Base-by-base conservation (phyloP, 2,888 invertebrate species). In the Drosophila dives region DNA sequence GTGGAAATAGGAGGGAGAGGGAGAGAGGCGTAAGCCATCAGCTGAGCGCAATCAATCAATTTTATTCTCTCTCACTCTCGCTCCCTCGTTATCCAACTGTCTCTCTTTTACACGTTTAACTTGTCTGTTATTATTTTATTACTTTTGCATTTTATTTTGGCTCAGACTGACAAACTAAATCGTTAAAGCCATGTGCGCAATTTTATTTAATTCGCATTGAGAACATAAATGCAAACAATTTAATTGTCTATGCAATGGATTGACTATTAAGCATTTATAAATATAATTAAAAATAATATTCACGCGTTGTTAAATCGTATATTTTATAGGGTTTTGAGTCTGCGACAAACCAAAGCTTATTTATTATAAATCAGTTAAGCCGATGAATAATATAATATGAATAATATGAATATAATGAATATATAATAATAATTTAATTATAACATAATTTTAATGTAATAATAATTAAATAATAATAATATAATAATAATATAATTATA, bases 11-110 rank as follows among this genome's bases (percentile, higher is more conserved):
- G 11, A 7, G 7, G 15, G 20, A 45, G 6, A 10, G 8, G 8
- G 17, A 3, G 45, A 38, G 54, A 49, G 36, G n/a, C 32, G 56
- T 64, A 56, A 49, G 34, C 50, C 68, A 70, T 82, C 61, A 72
- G 71, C 74, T 82, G 70, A 68, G 40, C 56, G 48, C 42, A 61
- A 65, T 67, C 36, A 65, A 69, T 55, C 10, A 69, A 29, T 26
- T 49, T n/a, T 20, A 53, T 29, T 56, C 34, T 45, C 15, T 45
- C 45, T 45, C 45, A 7, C 10, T 40, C 40, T 40, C 17, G 10
- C 20, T 42, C 20, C 20, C 20, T 42, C n/a, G 5, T 8, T 38
- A 15, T 36, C 17, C 17, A 17, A 7, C 20, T 4, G 7, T 3
- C 23, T 45, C 36, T 26, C 26, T 17, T 45, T 55, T 8, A n/a